Base-by-base conservation (phyloP, 2,797 vertebrate genomes). In the Mustela erminea region DNA sequence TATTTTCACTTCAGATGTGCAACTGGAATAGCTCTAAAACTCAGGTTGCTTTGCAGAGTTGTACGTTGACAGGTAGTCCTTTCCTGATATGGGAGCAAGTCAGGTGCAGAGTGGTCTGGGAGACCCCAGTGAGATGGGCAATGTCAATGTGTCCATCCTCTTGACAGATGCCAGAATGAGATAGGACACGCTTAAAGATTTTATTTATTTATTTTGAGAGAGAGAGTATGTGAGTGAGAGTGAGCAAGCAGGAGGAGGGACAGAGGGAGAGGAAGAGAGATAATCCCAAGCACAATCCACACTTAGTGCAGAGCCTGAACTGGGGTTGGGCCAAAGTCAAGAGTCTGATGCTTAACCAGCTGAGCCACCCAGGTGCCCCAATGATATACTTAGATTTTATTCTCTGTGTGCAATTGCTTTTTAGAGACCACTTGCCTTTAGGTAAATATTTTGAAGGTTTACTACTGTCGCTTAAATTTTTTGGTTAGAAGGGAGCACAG, bases 381-480 rank as follows among this genome's bases (percentile, higher is more conserved):
- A n/a, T 5, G 32, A 5, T 7, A 5, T 15, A 2, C 41, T 68
- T 56, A n/a, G 14, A 82, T n/a, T 62, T 92, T 25, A 52, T 27
- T 62, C 58, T 64, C 20, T 80, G 38, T 43, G 9, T 32, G 52
- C 38, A 35, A 25, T 27, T 52, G 35, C 13, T n/a, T 93, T 95
- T 54, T 25, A 49, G 35, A 38, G 25, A 43, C 27, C 74, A 54
- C 21, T 93, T 97, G 75, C 35, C 35, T 84, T 62, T 94, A 90
- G 82, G 92, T 88, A 89, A 96, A 84, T 83, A 91, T 83, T 97
- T 96, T 87, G 90, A 85, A 96, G 17, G 74, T 96, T 96, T 88
- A 72, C 62, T 93, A n/a, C 92, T 93, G 35, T 54, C 96, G 66
- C 64, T 97, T 87, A 96, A 83, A 38, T 70, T 41, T 86, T 91